These are phyloP conservation scores for Spicauda simplicius DNA, from an alignment of 2,888 invertebrate genomes.

Conservation along the genomic window DNA sequence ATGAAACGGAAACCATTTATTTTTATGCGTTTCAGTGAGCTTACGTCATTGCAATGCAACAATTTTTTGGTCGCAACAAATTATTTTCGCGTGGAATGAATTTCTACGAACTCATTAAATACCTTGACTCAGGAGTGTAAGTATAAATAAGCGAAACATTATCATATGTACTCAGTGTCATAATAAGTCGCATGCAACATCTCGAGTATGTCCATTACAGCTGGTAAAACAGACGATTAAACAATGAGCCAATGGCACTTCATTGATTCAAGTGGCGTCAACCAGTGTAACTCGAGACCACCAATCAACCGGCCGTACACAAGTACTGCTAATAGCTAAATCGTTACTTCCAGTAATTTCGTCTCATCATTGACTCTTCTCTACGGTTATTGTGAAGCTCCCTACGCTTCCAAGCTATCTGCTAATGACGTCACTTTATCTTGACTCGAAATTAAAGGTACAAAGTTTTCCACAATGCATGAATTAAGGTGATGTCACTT, in stretches of 20 bases:
- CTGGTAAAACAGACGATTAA: slow-evolving; percentile 80
- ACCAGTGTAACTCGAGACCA: slow-evolving; percentile 65
- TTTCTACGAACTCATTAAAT: slow-evolving; percentile 17
- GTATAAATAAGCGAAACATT: slow-evolving; percentile 14
- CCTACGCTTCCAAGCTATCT: not conserved
- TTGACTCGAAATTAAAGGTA: too few species aligned
- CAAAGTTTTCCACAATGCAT: too few species aligned
- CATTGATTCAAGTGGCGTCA: slow-evolving; percentile 79
- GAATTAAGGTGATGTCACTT: too few species aligned
- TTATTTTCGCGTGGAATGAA: not conserved
- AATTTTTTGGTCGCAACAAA: not conserved
- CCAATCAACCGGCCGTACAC: slow-evolving; percentile 59
- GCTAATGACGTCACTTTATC: not conserved
- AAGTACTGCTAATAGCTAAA: slow-evolving; percentile 24
- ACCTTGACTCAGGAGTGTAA: slow-evolving; percentile 8
- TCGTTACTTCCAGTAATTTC: slow-evolving; percentile 31
- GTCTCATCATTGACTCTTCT: slow-evolving; percentile 8
- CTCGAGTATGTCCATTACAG: slow-evolving; percentile 64
- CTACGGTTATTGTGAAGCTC: not conserved
- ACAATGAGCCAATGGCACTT: slow-evolving; percentile 77
- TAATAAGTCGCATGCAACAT: slow-evolving; percentile 41
- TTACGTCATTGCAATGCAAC: too few species aligned
- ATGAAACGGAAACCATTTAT: too few species aligned
- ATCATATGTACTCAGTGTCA: slow-evolving; percentile 36
- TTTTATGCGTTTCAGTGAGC: too few species aligned